These are phyloP conservation scores for Anastatus disparis DNA, from an alignment of 1,140 invertebrate genomes.

Conservation along the genomic window DNA sequence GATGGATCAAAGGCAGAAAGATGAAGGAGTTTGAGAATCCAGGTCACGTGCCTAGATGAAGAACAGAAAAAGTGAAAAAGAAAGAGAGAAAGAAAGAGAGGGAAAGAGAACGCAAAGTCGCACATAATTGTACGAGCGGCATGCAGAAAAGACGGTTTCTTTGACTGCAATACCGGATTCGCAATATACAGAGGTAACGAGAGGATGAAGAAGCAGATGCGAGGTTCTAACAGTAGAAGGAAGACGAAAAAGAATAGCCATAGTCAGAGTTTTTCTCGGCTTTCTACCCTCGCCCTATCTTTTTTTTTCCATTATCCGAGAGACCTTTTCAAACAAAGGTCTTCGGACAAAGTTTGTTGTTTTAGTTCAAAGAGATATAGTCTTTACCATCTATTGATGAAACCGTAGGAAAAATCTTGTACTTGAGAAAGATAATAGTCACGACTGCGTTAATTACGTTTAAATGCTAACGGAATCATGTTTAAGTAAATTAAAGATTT, in stretches of 20 bases:
- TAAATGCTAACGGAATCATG: no score
- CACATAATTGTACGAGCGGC: slow-evolving; percentile 50
- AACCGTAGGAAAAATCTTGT: no score
- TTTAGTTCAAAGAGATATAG: background rate
- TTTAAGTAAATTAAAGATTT: no score
- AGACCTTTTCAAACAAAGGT: slow-evolving; percentile 14
- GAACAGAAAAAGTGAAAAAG: no score
- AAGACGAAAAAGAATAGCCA: background rate
- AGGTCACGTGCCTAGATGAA: slow-evolving; percentile 28
- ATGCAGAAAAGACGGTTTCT: slow-evolving; percentile 45
- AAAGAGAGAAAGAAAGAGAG: background rate
- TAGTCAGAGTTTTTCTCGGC: background rate
- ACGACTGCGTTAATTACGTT: no score
- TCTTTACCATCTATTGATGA: background rate
- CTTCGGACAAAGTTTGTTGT: no score
- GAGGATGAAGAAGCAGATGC: background rate
- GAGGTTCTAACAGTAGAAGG: no score
- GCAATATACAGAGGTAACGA: background rate
- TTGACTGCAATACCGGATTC: slow-evolving; percentile 44
- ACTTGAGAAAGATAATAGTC: no score
- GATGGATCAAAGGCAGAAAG: slow-evolving; percentile 23
- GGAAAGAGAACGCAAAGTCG: slow-evolving; percentile 15
- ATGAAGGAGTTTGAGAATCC: slow-evolving; percentile 23
- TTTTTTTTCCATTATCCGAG: slow-evolving; percentile 21
- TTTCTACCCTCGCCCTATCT: background rate